Percentiles rank a stretch among this genome's conserved stretches.
Evolutionary conservation across 2,113 vertebrate genomes (phyloP).

Genomic region (Paramisgurnus dabryanus): DNA sequence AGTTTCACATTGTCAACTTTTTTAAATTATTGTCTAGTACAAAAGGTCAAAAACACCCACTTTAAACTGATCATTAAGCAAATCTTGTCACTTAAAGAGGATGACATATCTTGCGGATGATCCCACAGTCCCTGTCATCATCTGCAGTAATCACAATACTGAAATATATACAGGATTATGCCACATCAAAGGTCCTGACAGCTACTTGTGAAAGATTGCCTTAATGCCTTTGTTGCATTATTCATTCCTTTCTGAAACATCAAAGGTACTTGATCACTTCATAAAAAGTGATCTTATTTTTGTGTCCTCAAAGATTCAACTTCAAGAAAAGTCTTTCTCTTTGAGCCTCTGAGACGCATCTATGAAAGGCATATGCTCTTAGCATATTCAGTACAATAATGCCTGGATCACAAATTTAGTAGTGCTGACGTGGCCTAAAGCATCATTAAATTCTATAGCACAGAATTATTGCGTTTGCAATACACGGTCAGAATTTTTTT

Average conservation of each 20-base stretch:
- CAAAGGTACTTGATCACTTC: slow-evolving; percentile 35
- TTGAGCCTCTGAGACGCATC: slow-evolving; percentile 2
- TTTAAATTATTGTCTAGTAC: neutral
- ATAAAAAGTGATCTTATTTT: slow-evolving; percentile 1
- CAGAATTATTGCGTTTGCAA: no score
- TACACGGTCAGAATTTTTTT: no score
- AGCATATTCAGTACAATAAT: neutral
- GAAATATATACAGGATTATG: slow-evolving; percentile 3
- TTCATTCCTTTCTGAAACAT: slow-evolving; percentile 29
- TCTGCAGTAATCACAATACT: neutral
- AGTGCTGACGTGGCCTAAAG: neutral
- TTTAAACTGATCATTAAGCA: neutral
- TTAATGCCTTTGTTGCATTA: slow-evolving; percentile 34
- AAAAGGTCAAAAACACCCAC: no score
- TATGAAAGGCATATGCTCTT: neutral
- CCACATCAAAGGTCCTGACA: slow-evolving; percentile 28
- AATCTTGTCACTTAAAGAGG: neutral
- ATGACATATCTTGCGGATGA: neutral
- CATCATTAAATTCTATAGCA: neutral
- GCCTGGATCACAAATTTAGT: neutral
- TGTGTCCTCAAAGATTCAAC: slow-evolving; percentile 3
- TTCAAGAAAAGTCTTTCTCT: slow-evolving; percentile 4
- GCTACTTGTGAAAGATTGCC: slow-evolving; percentile 12
- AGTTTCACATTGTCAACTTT: neutral
- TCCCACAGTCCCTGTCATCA: neutral